A percentile compares a stretch with the other conserved stretches of the same genome.
Evolutionary conservation across 30 jellyfish, hydroid and myxozoan genomes (phyloP).

Genomic region (Phacellophora camtschatica): DNA sequence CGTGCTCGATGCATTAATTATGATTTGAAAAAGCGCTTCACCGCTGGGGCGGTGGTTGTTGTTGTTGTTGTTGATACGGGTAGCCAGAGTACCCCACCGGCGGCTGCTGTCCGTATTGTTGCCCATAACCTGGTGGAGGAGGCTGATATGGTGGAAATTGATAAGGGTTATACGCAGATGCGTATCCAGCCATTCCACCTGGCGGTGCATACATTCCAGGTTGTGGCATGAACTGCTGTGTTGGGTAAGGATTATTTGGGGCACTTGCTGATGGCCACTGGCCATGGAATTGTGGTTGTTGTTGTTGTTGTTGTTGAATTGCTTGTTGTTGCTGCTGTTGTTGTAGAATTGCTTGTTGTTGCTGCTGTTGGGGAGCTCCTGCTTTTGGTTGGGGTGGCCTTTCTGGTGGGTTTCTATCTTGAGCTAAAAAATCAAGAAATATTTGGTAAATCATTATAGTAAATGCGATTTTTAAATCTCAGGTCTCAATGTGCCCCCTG

Average conservation of each 20-base stretch:
- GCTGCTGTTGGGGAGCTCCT: slow-evolving; percentile 44
- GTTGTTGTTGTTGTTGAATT: slow-evolving; percentile 16
- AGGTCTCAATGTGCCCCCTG: no score
- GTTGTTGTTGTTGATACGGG: slow-evolving; percentile 80
- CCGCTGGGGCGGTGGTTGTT: slow-evolving; percentile 84
- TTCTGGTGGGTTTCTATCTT: slow-evolving; percentile 11
- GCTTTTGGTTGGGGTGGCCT: slow-evolving; percentile 71
- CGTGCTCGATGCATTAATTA: no score
- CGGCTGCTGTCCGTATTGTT: slow-evolving; percentile 75
- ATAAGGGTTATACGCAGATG: slow-evolving; percentile 15
- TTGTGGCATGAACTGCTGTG: slow-evolving; percentile 92
- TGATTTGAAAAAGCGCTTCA: no score
- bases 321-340: slow-evolving; percentile 44
- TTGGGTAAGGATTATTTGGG: slow-evolving; percentile 81
- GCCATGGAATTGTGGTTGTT: slow-evolving; percentile 44
- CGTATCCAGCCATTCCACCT: slow-evolving; percentile 87
- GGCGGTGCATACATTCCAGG: slow-evolving; percentile 97
- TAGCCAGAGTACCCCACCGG: slow-evolving; percentile 89
- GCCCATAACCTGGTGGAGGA: slow-evolving; percentile 43
- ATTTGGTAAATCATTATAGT: no score
- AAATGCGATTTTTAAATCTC: no score
- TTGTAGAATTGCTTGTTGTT: slow-evolving; percentile 56
- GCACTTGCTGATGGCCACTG: slow-evolving; percentile 58
- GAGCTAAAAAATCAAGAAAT: no score
- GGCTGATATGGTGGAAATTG: slow-evolving; percentile 49